Percentiles rank a stretch among this genome's conserved stretches.
These are phyloP conservation scores for Aquatica leii DNA, from an alignment of 2,888 invertebrate species.

Conservation along the genomic window DNA sequence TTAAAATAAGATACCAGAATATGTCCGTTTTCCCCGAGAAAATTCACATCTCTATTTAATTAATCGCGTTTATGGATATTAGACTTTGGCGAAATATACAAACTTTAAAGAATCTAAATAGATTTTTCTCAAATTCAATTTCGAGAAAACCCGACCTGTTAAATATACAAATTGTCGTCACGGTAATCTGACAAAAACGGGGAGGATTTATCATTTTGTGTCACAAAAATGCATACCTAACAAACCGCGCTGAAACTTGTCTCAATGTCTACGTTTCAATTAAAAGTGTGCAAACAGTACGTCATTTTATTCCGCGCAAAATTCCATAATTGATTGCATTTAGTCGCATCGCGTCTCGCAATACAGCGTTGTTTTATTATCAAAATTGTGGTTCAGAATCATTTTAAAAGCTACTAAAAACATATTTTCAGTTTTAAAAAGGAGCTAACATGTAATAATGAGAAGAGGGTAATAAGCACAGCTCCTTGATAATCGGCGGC, in stretches of 20 bases:
- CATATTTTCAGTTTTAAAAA: conserved; percentile 41
- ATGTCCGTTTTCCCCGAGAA: too few species aligned
- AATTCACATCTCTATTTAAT: too few species aligned
- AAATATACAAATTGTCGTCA: conserved; percentile 52
- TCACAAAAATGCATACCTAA: conserved; percentile 59
- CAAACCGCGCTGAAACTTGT: conserved; percentile 51
- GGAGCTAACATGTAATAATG: conserved; percentile 41
- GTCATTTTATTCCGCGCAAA: conserved; percentile 53
- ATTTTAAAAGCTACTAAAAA: conserved; percentile 27
- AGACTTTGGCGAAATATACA: too few species aligned
- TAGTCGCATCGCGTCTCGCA: conserved; percentile 34
- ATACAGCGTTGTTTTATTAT: conserved; percentile 13
- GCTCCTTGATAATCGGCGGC: conserved; percentile 42
- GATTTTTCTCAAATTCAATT: conserved; percentile 43
- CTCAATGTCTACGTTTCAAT: conserved; percentile 55
- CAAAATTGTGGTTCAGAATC: conserved; percentile 8
- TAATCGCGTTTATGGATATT: too few species aligned
- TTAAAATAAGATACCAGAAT: too few species aligned
- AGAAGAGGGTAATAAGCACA: conserved; percentile 38
- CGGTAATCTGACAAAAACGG: conserved; percentile 55
- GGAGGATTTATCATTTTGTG: conserved; percentile 54
- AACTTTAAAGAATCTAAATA: neutral
- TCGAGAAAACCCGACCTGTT: conserved; percentile 49
- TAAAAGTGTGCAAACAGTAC: conserved; percentile 58
- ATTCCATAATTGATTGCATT: conserved; percentile 55